A percentile compares a stretch with the other conserved stretches of the same genome.
These are phyloP conservation scores for Yponomeuta evonymella DNA, from an alignment of 2,888 invertebrate species.

Conservation along the genomic window DNA sequence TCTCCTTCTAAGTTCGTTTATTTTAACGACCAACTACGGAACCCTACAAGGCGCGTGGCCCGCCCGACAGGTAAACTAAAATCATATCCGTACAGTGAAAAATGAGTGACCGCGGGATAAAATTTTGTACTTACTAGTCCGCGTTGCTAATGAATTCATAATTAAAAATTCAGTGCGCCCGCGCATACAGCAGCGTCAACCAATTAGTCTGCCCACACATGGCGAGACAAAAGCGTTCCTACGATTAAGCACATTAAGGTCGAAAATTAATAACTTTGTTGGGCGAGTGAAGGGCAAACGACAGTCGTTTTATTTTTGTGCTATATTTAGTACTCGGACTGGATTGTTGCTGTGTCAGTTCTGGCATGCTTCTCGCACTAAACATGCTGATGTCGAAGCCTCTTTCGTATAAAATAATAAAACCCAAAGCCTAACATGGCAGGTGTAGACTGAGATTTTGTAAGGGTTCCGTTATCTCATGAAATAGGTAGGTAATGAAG, in stretches of 20 bases:
- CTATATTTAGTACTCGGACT: slow-evolving; percentile 72
- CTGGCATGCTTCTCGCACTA: slow-evolving; percentile 15
- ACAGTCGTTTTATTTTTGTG: slow-evolving; percentile 75
- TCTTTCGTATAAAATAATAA: slow-evolving; percentile 26
- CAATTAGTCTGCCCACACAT: slow-evolving; percentile 55
- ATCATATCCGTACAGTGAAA: not conserved
- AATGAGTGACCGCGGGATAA: slow-evolving; percentile 41
- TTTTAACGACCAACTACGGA: too few species aligned
- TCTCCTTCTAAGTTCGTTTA: too few species aligned
- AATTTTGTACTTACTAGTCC: slow-evolving; percentile 66
- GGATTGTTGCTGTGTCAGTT: slow-evolving; percentile 72
- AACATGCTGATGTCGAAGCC: not conserved
- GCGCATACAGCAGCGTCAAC: slow-evolving; percentile 62
- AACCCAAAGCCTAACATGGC: too few species aligned
- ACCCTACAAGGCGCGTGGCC: too few species aligned
- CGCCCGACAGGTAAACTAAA: not conserved
- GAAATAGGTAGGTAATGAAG: too few species aligned
- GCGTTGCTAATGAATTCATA: slow-evolving; percentile 74
- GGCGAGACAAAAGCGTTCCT: slow-evolving; percentile 49
- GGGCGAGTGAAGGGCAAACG: slow-evolving; percentile 67
- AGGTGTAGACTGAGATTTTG: too few species aligned
- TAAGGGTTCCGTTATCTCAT: too few species aligned
- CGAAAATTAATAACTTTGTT: slow-evolving; percentile 47
- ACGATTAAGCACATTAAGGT: slow-evolving; percentile 41
- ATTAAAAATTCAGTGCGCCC: slow-evolving; percentile 74